Conservation (phyloP, 2,113 vertebrate species). For the Platichthys flesus region DNA sequence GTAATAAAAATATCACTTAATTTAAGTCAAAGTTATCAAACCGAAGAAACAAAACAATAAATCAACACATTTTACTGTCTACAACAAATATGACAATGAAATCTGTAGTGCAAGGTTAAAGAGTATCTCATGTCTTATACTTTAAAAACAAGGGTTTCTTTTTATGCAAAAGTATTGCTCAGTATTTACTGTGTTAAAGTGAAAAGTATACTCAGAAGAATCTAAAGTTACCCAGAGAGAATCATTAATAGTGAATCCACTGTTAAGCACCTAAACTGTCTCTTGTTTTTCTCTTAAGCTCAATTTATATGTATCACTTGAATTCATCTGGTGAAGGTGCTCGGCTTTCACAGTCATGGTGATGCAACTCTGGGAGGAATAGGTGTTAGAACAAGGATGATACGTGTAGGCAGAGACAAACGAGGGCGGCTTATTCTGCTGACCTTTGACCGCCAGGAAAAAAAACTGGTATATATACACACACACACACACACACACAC, state of each 20-base stretch:
- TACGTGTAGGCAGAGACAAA: slow-evolving; percentile 27
- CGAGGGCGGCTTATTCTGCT: slow-evolving; percentile 3
- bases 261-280: neutral
- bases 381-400: slow-evolving; percentile 23
- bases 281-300: neutral
- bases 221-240: neutral
- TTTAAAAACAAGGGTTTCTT: no score
- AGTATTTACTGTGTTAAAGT: neutral
- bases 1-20: no score
- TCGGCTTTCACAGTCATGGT: neutral
- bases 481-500: neutral
- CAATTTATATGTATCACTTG: neutral
- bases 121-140: no score
- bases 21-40: neutral
- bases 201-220: neutral
- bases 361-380: slow-evolving; percentile 12
- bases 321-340: neutral
- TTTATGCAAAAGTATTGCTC: neutral
- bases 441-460: slow-evolving; percentile 31
- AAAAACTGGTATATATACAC: slow-evolving; percentile 15
- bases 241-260: neutral
- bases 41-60: neutral
- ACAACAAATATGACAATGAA: no score
- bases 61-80: neutral
- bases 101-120: no score